Evolutionary conservation across 2,113 vertebrate species (phyloP).

Genomic region (Nycticebus coucang): DNA sequence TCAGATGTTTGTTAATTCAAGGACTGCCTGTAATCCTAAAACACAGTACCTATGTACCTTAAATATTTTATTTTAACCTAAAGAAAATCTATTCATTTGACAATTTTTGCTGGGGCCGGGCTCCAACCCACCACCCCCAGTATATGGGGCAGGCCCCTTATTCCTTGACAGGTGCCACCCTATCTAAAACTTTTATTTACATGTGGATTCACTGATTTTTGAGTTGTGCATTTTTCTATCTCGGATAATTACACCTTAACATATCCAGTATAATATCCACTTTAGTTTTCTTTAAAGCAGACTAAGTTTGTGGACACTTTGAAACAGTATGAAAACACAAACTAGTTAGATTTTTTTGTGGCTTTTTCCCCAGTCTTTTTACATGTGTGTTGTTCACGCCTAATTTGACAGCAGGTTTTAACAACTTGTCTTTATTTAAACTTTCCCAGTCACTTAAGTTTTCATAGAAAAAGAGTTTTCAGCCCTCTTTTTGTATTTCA

Average conservation of each 20-base stretch:
- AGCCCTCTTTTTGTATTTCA: background rate
- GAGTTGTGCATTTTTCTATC: background rate
- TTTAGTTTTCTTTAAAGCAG: constrained; percentile 14
- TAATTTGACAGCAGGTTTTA: constrained; percentile 9
- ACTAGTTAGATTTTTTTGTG: background rate
- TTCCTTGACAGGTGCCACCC: no score
- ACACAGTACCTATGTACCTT: background rate
- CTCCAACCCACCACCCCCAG: no score
- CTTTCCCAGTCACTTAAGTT: background rate
- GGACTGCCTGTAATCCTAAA: background rate
- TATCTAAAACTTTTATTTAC: background rate
- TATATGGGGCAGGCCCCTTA: no score
- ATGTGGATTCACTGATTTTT: constrained; percentile 1
- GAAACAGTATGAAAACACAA: constrained; percentile 9
- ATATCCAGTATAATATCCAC: background rate
- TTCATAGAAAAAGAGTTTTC: background rate
- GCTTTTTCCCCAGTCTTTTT: background rate
- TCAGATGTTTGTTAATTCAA: no score
- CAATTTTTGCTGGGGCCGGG: no score
- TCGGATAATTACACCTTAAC: background rate
- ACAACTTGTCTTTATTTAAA: background rate
- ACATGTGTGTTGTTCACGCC: background rate
- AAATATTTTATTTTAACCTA: constrained; percentile 26
- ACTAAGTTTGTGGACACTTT: background rate
- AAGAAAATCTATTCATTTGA: background rate